A percentile compares a stretch with the other conserved stretches of the same genome.
Conservation (phyloP, 2,113 vertebrate species). For the Cyprinodon tularosa region DNA sequence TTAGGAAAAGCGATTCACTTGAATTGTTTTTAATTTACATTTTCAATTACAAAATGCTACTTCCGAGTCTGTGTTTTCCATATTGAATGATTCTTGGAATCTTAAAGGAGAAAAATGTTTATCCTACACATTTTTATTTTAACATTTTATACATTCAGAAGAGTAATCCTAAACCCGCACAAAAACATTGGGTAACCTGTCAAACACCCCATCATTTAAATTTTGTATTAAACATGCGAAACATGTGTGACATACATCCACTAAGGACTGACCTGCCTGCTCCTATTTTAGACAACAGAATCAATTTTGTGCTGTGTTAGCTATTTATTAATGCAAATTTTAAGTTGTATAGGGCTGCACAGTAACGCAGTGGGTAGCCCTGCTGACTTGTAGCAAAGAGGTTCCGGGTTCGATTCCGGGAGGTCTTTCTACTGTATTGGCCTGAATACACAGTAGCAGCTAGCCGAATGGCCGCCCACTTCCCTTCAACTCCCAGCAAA, state of each 20-base stretch:
- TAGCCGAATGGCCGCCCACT: too few species aligned
- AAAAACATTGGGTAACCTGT: not conserved
- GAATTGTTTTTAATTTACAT: not conserved
- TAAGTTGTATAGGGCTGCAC: too few species aligned
- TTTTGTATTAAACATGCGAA: not conserved
- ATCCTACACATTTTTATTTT: not conserved
- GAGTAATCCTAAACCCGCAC: not conserved
- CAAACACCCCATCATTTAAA: not conserved
- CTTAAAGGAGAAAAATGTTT: not conserved
- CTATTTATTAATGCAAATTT: not conserved
- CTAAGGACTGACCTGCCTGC: not conserved
- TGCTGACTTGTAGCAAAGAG: too few species aligned
- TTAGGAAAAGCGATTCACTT: too few species aligned
- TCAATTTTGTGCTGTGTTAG: not conserved
- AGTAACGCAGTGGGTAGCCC: too few species aligned
- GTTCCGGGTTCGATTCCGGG: too few species aligned
- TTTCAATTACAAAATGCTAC: not conserved
- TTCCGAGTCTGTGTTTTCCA: slow-evolving; percentile 3
- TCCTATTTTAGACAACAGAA: not conserved
- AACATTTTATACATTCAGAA: not conserved
- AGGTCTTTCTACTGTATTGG: too few species aligned
- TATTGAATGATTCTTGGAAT: slow-evolving; percentile 19
- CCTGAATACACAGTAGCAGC: too few species aligned
- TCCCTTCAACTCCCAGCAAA: too few species aligned
- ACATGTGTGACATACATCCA: not conserved